Percentiles rank a stretch among this genome's conserved stretches.
phyloP scores from a whole-genome alignment of 2,797 vertebrate species.

The Sebastes paucispinis region DNA sequence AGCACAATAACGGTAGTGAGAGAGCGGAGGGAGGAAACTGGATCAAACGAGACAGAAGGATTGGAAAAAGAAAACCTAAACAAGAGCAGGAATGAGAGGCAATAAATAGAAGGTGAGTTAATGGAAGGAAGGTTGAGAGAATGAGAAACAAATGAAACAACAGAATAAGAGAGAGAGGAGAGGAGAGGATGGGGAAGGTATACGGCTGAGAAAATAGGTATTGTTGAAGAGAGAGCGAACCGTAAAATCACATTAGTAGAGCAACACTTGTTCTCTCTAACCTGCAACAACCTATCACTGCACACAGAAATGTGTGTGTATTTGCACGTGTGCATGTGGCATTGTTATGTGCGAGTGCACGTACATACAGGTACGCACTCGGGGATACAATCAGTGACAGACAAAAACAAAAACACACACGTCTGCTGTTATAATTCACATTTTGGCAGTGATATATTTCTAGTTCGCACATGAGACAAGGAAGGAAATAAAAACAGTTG shows the following conservation, averaged over 20 bases:
- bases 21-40: not conserved
- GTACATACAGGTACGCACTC: not conserved
- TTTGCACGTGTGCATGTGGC: not conserved
- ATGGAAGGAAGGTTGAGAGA: not conserved
- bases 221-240: slow-evolving; percentile 40
- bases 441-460: not conserved
- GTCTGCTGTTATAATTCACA: not conserved
- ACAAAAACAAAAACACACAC: not conserved
- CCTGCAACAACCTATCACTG: not conserved
- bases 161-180: not conserved
- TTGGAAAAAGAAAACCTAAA: not conserved
- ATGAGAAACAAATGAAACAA: slow-evolving; percentile 1
- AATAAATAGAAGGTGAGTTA: not conserved
- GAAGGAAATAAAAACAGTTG: not conserved
- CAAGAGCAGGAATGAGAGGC: slow-evolving; percentile 1
- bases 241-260: slow-evolving; percentile 52
- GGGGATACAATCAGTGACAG: not conserved
- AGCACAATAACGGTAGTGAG: not conserved
- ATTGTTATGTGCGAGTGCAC: not conserved
- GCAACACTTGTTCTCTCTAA: slow-evolving; percentile 18
- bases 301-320: not conserved
- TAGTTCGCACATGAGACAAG: not conserved
- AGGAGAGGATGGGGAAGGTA: not conserved
- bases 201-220: slow-evolving; percentile 20
- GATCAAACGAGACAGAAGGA: slow-evolving; percentile 5